These are phyloP conservation scores for Helicolenus hilgendorfi DNA, from an alignment of 2,797 vertebrate genomes.

Conservation along the genomic window DNA sequence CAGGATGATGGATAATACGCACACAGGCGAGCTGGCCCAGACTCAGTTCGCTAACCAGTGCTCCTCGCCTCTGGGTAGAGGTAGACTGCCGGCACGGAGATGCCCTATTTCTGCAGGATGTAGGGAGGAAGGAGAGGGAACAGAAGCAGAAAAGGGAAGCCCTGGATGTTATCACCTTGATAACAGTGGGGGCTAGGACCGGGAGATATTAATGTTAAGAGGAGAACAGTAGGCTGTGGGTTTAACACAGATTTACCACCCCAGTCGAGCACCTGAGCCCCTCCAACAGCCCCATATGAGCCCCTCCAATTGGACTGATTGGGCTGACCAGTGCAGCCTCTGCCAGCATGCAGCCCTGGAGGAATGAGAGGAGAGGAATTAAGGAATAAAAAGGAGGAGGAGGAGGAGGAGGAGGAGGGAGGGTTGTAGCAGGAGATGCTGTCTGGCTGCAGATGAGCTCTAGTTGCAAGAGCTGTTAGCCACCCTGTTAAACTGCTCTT, in stretches of 20 bases:
- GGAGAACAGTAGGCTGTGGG: constrained; percentile 32
- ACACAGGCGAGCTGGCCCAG: constrained; percentile 17
- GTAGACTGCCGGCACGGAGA: not conserved
- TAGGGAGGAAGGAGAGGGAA: not conserved
- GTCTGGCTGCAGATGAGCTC: constrained; percentile 70
- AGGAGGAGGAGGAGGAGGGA: not conserved
- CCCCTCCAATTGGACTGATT: constrained; percentile 78
- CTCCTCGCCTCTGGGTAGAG: constrained; percentile 31
- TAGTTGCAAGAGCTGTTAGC: constrained; percentile 58
- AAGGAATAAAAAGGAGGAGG: not conserved
- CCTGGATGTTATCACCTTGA: constrained; percentile 52
- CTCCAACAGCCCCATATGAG: constrained; percentile 52
- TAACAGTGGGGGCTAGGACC: constrained; percentile 21
- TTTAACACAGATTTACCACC: constrained; percentile 71
- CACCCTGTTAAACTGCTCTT: constrained; percentile 53
- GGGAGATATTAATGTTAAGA: constrained; percentile 27
- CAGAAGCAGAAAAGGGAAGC: constrained; percentile 16
- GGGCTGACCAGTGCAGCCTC: constrained; percentile 69
- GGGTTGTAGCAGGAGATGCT: constrained; percentile 36
- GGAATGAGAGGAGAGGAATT: constrained; percentile 37
- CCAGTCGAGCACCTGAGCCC: constrained; percentile 55
- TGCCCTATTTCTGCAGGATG: constrained; percentile 62
- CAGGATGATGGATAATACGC: constrained; percentile 84
- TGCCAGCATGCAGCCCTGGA: constrained; percentile 48
- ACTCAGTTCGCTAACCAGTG: constrained; percentile 46